Percentiles rank a stretch among this genome's conserved stretches.
These are phyloP conservation scores for Molanna angustata DNA, from an alignment of 2,888 invertebrate genomes.

Conservation along the genomic window DNA sequence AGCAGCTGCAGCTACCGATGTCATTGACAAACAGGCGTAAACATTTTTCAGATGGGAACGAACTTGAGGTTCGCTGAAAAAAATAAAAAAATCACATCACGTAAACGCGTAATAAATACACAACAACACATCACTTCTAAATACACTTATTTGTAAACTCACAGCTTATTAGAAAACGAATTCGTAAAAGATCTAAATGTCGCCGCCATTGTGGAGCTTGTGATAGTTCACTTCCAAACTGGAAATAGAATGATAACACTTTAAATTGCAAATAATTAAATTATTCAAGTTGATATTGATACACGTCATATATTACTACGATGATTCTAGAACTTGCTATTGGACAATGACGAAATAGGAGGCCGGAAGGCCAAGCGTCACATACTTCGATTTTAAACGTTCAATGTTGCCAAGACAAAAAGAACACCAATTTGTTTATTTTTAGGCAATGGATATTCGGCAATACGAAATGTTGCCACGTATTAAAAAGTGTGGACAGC, in stretches of 20 bases:
- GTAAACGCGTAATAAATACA: neutral
- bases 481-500: too few species aligned
- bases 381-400: slow-evolving; percentile 13
- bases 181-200: slow-evolving; percentile 63
- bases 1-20: slow-evolving; percentile 75
- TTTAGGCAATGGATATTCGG: too few species aligned
- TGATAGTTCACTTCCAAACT: too few species aligned
- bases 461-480: too few species aligned
- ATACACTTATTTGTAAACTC: slow-evolving; percentile 44
- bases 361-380: slow-evolving; percentile 18
- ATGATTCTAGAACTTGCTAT: slow-evolving; percentile 26
- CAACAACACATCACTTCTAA: too few species aligned
- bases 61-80: slow-evolving; percentile 78
- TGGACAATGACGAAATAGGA: slow-evolving; percentile 19
- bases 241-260: too few species aligned
- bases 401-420: slow-evolving; percentile 11
- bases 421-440: too few species aligned
- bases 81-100: slow-evolving; percentile 34
- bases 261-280: neutral
- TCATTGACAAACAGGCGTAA: slow-evolving; percentile 86
- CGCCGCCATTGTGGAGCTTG: slow-evolving; percentile 61
- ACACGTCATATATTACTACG: slow-evolving; percentile 22
- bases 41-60: slow-evolving; percentile 93
- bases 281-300: slow-evolving; percentile 7
- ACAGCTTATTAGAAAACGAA: slow-evolving; percentile 69